Conservation (phyloP, 1,140 invertebrate species). For the Caenorhabditis remanei region DNA sequence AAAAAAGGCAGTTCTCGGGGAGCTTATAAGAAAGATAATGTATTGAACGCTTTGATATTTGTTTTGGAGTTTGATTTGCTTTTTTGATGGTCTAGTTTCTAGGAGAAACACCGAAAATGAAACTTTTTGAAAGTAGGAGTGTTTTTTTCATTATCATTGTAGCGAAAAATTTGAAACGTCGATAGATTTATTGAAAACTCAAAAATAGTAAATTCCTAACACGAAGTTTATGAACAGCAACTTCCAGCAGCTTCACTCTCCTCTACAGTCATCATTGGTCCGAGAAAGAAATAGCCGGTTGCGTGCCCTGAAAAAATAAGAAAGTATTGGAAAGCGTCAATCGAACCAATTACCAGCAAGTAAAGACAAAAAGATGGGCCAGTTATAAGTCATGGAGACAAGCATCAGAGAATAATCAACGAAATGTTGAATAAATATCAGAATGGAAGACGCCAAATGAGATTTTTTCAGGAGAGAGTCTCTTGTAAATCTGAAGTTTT, state of each 20-base stretch:
- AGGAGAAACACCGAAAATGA: too few species aligned
- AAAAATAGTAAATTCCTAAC: not conserved
- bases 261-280: conserved; percentile 46
- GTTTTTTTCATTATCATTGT: too few species aligned
- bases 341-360: not conserved
- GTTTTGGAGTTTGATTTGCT: too few species aligned
- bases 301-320: not conserved
- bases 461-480: not conserved
- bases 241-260: conserved; percentile 48
- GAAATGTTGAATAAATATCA: conserved; percentile 28
- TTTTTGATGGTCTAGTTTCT: too few species aligned
- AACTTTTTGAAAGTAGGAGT: too few species aligned
- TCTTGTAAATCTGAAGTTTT: not conserved
- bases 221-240: conserved; percentile 31
- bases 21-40: too few species aligned
- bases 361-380: conserved; percentile 23
- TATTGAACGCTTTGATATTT: too few species aligned
- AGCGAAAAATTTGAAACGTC: not conserved
- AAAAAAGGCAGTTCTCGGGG: too few species aligned
- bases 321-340: not conserved
- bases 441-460: conserved; percentile 7
- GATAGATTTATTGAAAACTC: not conserved
- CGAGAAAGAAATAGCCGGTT: conserved; percentile 28
- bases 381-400: conserved; percentile 37
- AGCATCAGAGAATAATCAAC: conserved; percentile 32